phyloP scores from a whole-genome alignment of 2,113 vertebrate species.

The Microtus oregoni region DNA sequence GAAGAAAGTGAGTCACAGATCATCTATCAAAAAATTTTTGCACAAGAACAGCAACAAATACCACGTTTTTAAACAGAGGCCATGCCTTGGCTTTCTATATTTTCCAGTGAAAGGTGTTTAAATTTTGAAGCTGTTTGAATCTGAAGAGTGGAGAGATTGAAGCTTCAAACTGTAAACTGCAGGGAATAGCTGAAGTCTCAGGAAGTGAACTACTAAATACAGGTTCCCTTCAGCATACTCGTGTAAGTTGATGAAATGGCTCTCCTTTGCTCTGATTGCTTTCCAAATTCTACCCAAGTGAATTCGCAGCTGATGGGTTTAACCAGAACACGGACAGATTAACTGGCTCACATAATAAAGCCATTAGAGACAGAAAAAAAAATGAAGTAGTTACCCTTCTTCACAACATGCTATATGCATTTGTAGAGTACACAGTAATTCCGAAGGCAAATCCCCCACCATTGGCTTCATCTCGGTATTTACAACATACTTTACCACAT shows the following conservation, averaged over 20 bases:
- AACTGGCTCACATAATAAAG: constrained; percentile 44
- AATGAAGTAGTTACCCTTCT: neutral
- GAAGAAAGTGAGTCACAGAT: neutral
- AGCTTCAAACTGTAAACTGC: neutral
- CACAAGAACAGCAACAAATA: neutral
- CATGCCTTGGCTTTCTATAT: neutral
- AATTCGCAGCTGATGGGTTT: constrained; percentile 58
- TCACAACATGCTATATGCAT: constrained; percentile 38
- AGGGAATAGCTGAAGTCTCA: constrained; percentile 16
- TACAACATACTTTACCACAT: constrained; percentile 7
- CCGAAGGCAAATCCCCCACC: neutral
- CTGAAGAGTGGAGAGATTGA: neutral
- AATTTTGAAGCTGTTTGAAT: constrained; percentile 29
- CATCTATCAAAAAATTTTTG: neutral
- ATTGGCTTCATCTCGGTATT: neutral
- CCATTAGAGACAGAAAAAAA: neutral
- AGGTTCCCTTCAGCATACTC: constrained; percentile 25
- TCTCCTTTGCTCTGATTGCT: constrained; percentile 52
- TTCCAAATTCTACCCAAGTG: constrained; percentile 53
- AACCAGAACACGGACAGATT: constrained; percentile 42
- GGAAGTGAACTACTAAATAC: constrained; percentile 34
- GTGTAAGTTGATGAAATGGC: constrained; percentile 32
- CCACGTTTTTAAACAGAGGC: neutral
- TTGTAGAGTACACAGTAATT: constrained; percentile 51
- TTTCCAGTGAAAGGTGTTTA: neutral